Evolutionary conservation across 2,113 vertebrate genomes (phyloP), one percentile per base, ranked within the genome.

Genomic region (Nycticryphes semicollaris): DNA sequence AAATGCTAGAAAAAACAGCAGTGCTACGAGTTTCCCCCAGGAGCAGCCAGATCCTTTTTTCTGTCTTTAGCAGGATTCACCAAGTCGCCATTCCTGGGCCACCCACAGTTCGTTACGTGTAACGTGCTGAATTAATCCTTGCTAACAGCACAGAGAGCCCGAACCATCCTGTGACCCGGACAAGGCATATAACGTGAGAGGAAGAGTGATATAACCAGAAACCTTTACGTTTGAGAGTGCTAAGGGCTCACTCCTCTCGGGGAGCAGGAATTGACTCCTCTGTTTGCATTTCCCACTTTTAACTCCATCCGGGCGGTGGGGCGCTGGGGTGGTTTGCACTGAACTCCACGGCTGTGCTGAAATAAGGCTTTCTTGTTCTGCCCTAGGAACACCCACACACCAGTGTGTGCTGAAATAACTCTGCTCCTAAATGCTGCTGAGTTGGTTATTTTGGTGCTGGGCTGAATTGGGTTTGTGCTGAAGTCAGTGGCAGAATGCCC

Each of bases 331-430:
- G 54, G 87, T 72, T 87, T 85, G 66, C 16, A 0, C 66, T 59
- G 87, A 59, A 48, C 76, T 81, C 75, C 7, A 0, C 4, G 84
- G 54, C 92, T 80, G 23, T 43, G 66, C 92, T 81, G 90, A 64
- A 97, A 93, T 88, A 96, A 96, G 73, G 68, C 56, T 86, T 77
- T 85, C 94, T 95, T 94, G 68, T 97, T 96, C 90, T 84, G n/a
- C 76, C 57, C 56, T 59, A 28, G 86, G 90, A 95, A 77, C 93
- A 86, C 96, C 90, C 93, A 84, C 88, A 9, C 72, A 7, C 76
- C 85, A 47, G 76, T 11, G 1, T 33, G 51, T 39, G 79, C 90
- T 93, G 88, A 87, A 94, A 92, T 92, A 96, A 90, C 85, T 93
- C 60, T 27, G 80, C 76, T 87, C 72, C 88, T 51, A 14, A 92